phyloP scores from a whole-genome alignment of 2,113 vertebrate genomes.

The Lipophrys pholis region DNA sequence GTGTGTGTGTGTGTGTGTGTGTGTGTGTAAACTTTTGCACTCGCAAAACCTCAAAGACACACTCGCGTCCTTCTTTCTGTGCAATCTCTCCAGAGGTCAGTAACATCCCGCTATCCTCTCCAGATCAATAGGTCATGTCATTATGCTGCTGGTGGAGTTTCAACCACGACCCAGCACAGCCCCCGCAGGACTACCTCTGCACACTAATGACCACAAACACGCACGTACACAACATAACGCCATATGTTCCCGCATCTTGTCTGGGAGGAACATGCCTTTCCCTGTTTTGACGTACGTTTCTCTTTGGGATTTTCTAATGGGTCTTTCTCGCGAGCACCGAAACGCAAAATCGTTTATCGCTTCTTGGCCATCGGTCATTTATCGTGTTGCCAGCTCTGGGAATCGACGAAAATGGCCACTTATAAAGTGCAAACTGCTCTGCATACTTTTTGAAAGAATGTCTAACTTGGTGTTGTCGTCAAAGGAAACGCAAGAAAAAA shows the following conservation, averaged over 20 bases:
- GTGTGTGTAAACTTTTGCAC: too few relatives aligned
- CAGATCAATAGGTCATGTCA: slow-evolving; percentile 73
- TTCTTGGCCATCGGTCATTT: not conserved
- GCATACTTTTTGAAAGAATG: too few relatives aligned
- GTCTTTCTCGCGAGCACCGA: not conserved
- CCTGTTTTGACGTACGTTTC: slow-evolving; percentile 14
- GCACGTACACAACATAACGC: not conserved
- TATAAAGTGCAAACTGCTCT: too few relatives aligned
- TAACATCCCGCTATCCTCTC: slow-evolving; percentile 43
- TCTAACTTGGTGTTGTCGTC: too few relatives aligned
- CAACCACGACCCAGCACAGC: slow-evolving; percentile 48
- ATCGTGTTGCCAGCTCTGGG: too few relatives aligned
- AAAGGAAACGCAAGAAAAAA: too few relatives aligned
- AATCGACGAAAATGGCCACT: too few relatives aligned
- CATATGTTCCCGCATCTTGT: not conserved
- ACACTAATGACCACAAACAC: slow-evolving; percentile 60
- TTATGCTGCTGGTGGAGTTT: slow-evolving; percentile 63
- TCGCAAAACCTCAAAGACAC: slow-evolving; percentile 1
- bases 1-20: too few relatives aligned
- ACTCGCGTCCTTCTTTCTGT: not conserved
- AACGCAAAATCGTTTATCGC: slow-evolving; percentile 8
- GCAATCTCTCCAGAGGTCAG: slow-evolving; percentile 58
- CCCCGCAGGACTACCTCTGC: slow-evolving; percentile 50
- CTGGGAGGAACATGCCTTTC: not conserved
- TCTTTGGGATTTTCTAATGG: slow-evolving; percentile 11